A percentile compares a stretch with the other conserved stretches of the same genome.
Evolutionary conservation across 2,113 vertebrate genomes (phyloP).

Genomic region (Rana temporaria): DNA sequence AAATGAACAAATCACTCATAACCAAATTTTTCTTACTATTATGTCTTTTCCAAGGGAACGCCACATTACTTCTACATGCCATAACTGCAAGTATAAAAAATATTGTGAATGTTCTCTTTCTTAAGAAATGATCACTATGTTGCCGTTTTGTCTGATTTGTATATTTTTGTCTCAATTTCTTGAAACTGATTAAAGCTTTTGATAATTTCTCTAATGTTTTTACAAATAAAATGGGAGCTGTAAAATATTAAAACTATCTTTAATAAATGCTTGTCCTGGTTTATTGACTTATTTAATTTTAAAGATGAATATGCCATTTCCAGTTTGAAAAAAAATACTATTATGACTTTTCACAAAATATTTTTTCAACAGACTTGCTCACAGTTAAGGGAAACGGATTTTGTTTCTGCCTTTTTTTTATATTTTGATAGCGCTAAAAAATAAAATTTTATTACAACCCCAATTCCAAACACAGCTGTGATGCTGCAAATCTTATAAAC

Average conservation of each 20-base stretch:
- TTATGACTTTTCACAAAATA: too few species aligned
- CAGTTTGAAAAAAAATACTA: too few species aligned
- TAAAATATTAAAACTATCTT: constrained; percentile 39
- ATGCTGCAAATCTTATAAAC: too few species aligned
- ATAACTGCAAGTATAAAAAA: constrained; percentile 17
- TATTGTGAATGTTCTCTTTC: constrained; percentile 29
- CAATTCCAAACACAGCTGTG: too few species aligned
- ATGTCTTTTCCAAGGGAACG: too few species aligned
- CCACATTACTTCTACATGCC: neutral
- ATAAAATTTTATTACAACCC: too few species aligned
- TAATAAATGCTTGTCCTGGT: constrained; percentile 16
- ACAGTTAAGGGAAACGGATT: too few species aligned
- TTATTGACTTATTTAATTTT: neutral
- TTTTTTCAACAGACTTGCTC: too few species aligned
- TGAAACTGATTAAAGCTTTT: constrained; percentile 44
- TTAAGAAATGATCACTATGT: neutral
- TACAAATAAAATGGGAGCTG: constrained; percentile 16
- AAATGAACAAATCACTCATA: too few species aligned
- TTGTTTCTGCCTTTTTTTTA: too few species aligned
- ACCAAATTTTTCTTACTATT: too few species aligned
- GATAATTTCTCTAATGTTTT: constrained; percentile 49
- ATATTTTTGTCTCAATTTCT: constrained; percentile 58
- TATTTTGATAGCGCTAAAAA: too few species aligned
- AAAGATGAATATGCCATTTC: neutral
- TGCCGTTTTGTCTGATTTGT: constrained; percentile 62